These are phyloP conservation scores for Musca domestica DNA, from an alignment of 1,140 invertebrate genomes.

Conservation along the genomic window DNA sequence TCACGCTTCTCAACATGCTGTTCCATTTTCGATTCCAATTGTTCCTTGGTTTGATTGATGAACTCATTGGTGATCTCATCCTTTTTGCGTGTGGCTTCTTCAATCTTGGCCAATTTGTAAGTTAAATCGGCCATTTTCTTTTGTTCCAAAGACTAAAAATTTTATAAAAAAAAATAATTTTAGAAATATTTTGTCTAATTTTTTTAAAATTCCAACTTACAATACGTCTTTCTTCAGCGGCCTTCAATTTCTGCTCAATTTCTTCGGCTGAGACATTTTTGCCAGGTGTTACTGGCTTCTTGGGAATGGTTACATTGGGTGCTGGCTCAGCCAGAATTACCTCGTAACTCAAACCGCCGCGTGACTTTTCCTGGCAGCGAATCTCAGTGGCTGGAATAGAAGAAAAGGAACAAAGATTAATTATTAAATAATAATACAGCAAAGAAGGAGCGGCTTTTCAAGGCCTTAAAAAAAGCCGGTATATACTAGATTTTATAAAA, in stretches of 20 bases:
- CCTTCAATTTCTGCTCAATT: slow-evolving; percentile 86
- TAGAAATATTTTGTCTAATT: background rate
- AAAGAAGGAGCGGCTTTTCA: too few species aligned
- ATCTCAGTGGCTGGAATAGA: slow-evolving; percentile 75
- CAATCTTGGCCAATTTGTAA: slow-evolving; percentile 79
- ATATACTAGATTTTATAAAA: background rate
- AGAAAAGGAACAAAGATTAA: slow-evolving; percentile 15
- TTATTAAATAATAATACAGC: too few species aligned
- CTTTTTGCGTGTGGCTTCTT: slow-evolving; percentile 85
- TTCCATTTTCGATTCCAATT: slow-evolving; percentile 87
- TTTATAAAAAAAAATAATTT: background rate
- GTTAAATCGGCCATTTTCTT: slow-evolving; percentile 79
- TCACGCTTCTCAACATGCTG: slow-evolving; percentile 82
- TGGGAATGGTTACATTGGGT: slow-evolving; percentile 59
- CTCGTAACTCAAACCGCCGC: slow-evolving; percentile 88
- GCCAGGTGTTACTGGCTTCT: slow-evolving; percentile 60
- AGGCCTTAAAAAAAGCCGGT: background rate
- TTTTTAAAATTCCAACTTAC: slow-evolving; percentile 56
- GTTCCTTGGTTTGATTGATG: slow-evolving; percentile 79
- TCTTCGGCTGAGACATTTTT: slow-evolving; percentile 73
- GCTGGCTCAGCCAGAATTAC: slow-evolving; percentile 86
- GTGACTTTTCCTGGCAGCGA: slow-evolving; percentile 82
- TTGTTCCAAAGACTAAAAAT: slow-evolving; percentile 71
- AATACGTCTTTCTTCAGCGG: slow-evolving; percentile 86
- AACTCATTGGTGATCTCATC: slow-evolving; percentile 82